Evolutionary conservation across 2,797 vertebrate species (phyloP).

Genomic region (Parambassis ranga): DNA sequence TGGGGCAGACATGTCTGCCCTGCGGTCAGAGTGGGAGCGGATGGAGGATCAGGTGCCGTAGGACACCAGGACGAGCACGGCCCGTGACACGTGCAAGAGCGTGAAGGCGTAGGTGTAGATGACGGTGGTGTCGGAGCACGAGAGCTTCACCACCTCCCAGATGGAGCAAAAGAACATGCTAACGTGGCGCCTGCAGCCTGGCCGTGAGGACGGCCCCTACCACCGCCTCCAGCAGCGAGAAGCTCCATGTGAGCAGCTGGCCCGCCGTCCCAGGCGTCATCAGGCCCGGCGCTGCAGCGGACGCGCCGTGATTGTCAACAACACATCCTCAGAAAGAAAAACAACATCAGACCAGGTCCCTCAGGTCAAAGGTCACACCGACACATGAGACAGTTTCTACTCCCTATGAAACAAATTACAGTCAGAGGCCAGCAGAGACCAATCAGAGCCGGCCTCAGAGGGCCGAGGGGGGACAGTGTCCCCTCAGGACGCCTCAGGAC

Average conservation of each 20-base stretch:
- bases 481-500: too few relatives aligned
- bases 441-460: too few relatives aligned
- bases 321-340: too few relatives aligned
- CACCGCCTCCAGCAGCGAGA: conserved; percentile 23
- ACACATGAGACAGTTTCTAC: too few relatives aligned
- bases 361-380: too few relatives aligned
- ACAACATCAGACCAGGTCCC: too few relatives aligned
- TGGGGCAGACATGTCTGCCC: conserved; percentile 76
- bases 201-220: conserved; percentile 25
- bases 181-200: conserved; percentile 38
- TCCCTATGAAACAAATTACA: too few relatives aligned
- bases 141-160: conserved; percentile 74
- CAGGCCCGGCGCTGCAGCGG: conserved; percentile 66
- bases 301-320: too few relatives aligned
- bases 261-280: conserved; percentile 53
- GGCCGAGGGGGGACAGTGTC: too few relatives aligned
- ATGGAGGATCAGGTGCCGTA: conserved; percentile 64
- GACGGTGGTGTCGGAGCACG: conserved; percentile 50
- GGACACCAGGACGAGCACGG: conserved; percentile 58
- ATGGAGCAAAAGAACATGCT: conserved; percentile 69
- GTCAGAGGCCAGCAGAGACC: too few relatives aligned
- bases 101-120: conserved; percentile 62
- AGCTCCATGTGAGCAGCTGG: conserved; percentile 60
- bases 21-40: conserved; percentile 23
- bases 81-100: conserved; percentile 40